phyloP scores from a whole-genome alignment of 2,888 invertebrate species.

The Meiosimyza platycephala region DNA sequence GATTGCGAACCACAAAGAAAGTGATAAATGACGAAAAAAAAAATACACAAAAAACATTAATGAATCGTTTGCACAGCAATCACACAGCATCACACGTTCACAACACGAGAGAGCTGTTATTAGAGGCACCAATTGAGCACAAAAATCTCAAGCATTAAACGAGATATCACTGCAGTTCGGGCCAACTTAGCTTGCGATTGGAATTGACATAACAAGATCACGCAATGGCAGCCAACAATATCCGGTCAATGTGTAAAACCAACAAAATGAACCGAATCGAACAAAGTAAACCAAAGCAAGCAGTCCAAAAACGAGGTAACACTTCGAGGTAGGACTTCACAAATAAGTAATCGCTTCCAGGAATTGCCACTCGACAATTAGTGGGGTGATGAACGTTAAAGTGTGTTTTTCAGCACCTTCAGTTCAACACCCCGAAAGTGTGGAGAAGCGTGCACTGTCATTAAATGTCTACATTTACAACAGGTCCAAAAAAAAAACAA shows the following conservation, averaged over 20 bases:
- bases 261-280: neutral
- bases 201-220: constrained; percentile 38
- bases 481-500: constrained; percentile 11
- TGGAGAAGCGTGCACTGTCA: constrained; percentile 23
- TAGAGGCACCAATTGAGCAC: constrained; percentile 19
- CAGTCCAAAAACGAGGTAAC: neutral
- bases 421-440: constrained; percentile 19
- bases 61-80: constrained; percentile 18
- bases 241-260: constrained; percentile 30
- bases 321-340: neutral
- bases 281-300: neutral
- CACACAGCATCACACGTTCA: constrained; percentile 21
- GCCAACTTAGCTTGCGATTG: neutral
- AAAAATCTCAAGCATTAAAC: neutral
- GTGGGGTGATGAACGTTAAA: constrained; percentile 30
- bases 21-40: constrained; percentile 2
- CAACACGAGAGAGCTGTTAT: constrained; percentile 18
- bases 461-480: constrained; percentile 27
- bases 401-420: constrained; percentile 25
- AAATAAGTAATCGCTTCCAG: constrained; percentile 21
- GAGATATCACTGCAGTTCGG: neutral
- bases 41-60: constrained; percentile 18
- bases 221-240: constrained; percentile 14
- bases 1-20: neutral
- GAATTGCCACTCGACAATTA: constrained; percentile 36